Evolutionary conservation across 2,888 invertebrate species (phyloP), one percentile per base, ranked within the genome.

Genomic region (Drosophila villosipedis): DNA sequence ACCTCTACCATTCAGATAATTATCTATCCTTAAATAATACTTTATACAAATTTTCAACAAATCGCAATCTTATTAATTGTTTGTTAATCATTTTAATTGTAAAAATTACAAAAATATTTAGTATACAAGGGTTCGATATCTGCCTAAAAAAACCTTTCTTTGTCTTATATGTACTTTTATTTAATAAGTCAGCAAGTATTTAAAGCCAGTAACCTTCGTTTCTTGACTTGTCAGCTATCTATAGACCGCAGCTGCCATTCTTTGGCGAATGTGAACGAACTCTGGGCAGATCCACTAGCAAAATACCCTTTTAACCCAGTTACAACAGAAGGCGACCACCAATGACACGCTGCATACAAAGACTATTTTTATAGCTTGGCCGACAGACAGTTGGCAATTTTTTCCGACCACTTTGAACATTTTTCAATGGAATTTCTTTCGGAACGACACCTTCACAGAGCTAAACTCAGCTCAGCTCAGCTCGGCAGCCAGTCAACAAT

Each of bases 381-480:
- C 49, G 50, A 52, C 28, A 63, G 63, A 55, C 76, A 60, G 59
- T 75, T 74, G 80, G 79, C 65, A 68, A 68, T 68, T 73, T 73
- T 30, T 63, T 61, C 10, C 28, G 61, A 41, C 28, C 25, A 31
- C 43, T 66, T 62, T 61, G 30, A 60, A 47, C 25, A 60, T 53
- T 65, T 64, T 79, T 75, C 79, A 79, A 76, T 78, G 78, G 76
- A 78, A 81, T 81, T 79, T 79, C 81, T 81, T 81, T 73, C 50
- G 64, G 64, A 68, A 63, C 60, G 80, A 71, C 80, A 79, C 76
- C 80, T 63, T 67, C 70, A 49, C 61, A 65, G 49, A 62, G 62
- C 66, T 50, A 22, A 60, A 55, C 49, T 53, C 31, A 62, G 57
- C 73, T 53, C 31, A 62, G 53, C 73, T 53, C 31, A 54, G 64